Evolutionary conservation across 2,888 invertebrate species (phyloP), one percentile per base, ranked within the genome.

Genomic region (Luperina testacea): DNA sequence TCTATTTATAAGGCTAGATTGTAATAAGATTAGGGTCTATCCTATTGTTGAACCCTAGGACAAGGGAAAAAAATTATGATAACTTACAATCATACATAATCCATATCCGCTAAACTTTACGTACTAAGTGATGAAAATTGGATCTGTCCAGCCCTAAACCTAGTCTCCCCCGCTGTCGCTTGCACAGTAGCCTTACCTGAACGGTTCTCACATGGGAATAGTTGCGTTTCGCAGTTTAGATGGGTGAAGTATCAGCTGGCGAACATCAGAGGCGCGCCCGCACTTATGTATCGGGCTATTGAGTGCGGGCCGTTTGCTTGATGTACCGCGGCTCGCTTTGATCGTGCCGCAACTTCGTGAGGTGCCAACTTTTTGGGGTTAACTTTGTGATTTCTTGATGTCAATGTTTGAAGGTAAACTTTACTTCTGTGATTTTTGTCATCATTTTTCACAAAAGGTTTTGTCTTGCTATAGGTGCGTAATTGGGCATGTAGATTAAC

Each of bases 221-320:
- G 90, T 88, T 86, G 81, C 77, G 89, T 89, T 87, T 86, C 88
- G 90, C 84, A 89, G 90, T 90, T 89, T 86, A 81, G 84, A 89
- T 87, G 88, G 85, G 79, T 81, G 85, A 86, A 83, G 81, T 80
- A 83, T 85, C 82, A 80, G 77, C 57, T 77, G 74, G 75, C 82
- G 76, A 81, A 83, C 85, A 84, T 85, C 87, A 87, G 88, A 77
- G 72, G 87, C 80, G 79, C 73, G 74, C 67, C 67, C 63, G 72
- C 85, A 45, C 65, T 80, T 77, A 68, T 48, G 84, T 59, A 61
- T 61, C 72, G 61, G 73, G 48, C 80, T 76, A 86, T 85, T 85
- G 82, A 87, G 81, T 77, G 82, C 75, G 76, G 76, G 53, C 73
- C 71, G 74, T 81, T 81, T 64, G 80, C 53, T 61, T 84, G 79